phyloP scores from a whole-genome alignment of 2,797 vertebrate species.

The Microchirus variegatus region DNA sequence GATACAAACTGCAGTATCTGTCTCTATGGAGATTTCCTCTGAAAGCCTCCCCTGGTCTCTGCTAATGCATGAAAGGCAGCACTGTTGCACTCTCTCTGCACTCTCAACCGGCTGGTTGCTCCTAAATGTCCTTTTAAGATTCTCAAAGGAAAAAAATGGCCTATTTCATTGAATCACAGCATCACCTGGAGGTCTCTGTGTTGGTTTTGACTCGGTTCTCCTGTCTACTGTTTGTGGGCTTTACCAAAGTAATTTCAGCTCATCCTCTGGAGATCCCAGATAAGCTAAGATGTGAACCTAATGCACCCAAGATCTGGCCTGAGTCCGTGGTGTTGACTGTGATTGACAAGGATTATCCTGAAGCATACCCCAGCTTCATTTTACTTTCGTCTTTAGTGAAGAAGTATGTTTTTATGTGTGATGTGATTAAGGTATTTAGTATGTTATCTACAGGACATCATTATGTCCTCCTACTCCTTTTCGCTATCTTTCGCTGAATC shows the following conservation, averaged over 20 bases:
- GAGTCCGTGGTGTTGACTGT: not conserved
- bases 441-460: no score
- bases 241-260: constrained; percentile 10
- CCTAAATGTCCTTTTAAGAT: constrained; percentile 38
- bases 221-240: constrained; percentile 6
- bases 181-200: constrained; percentile 1
- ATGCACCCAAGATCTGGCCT: not conserved
- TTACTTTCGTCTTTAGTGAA: not conserved
- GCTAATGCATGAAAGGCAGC: constrained; percentile 48
- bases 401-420: not conserved
- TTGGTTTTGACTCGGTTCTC: not conserved
- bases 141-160: not conserved
- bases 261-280: not conserved
- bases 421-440: no score
- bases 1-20: constrained; percentile 61
- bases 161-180: no score
- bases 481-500: no score
- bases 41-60: constrained; percentile 51
- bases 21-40: constrained; percentile 65
- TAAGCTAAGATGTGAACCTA: constrained; percentile 12
- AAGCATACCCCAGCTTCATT: constrained; percentile 3
- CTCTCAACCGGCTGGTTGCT: constrained; percentile 17
- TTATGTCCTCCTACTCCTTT: no score
- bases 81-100: constrained; percentile 13
- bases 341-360: not conserved